Base-by-base conservation (phyloP, 2,113 vertebrate species). In the Actinemys pallida region DNA sequence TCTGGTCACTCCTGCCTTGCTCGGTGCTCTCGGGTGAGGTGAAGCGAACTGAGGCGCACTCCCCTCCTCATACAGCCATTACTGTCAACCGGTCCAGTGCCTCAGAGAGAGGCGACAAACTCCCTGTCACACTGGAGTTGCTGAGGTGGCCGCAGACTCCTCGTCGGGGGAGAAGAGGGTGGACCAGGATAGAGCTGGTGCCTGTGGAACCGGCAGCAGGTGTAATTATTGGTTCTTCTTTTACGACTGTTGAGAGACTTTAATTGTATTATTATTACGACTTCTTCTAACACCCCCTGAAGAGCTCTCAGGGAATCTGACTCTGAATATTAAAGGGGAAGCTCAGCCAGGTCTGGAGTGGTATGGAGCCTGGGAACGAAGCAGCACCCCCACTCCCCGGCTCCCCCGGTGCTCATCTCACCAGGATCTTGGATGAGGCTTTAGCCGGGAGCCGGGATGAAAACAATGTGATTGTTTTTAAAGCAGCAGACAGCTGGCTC, bases 401-500 rank as follows among this genome's bases (percentile, higher is more conserved):
- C 45, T 96, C 69, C 80, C 76, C n/a, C 0, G 20, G 57, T 5
- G 0, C 49, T 72, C 2, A 0, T 91, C 78, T 95, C 17, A 0
- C 53, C 52, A 49, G 91, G 75, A 82, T 93, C 90, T 95, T 81
- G 0, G 42, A 83, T 53, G 90, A 93, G 0, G 24, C 89, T 93
- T 94, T 92, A 0, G 1, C 5, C 27, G 92, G 81, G 89, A 96
- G 81, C 65, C 5, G 35, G 31, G 84, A 69, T 12, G 53, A 65
- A 75, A 88, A 72, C 5, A 14, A 50, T 91, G 87, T 93, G 78
- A 96, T 90, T 90, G 93, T 82, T 94, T 96, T 87, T 87, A 89
- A 83, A 92, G 80, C 56, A 3, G 91, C 93, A 96, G 94, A 62
- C 95, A 96, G 95, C 94, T 90, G 92, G 56, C 88, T 96, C 29